phyloP scores from a whole-genome alignment of 2,113 vertebrate genomes.

The Dipodomys spectabilis region DNA sequence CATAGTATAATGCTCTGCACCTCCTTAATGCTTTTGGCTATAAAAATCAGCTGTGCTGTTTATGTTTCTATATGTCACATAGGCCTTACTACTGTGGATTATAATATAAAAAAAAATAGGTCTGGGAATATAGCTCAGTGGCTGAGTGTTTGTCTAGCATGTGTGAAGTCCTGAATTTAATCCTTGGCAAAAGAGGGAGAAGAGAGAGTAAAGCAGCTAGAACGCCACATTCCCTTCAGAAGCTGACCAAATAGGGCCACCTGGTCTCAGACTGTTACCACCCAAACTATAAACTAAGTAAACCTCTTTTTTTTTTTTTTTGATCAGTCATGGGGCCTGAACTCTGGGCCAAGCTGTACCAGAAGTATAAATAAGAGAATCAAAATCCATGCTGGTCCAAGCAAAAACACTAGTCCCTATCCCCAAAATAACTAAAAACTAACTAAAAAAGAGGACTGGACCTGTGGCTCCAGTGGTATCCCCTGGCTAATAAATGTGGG shows the following conservation, averaged over 20 bases:
- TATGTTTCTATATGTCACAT: slow-evolving; percentile 56
- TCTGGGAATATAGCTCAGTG: background rate
- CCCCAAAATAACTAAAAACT: background rate
- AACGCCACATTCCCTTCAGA: background rate
- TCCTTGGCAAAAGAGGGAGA: no score
- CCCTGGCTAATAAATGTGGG: no score
- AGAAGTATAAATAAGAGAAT: no score
- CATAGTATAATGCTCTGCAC: background rate
- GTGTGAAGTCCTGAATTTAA: background rate
- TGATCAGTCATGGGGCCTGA: no score
- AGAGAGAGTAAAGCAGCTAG: background rate
- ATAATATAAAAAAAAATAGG: background rate
- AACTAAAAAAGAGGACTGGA: no score
- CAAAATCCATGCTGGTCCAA: background rate
- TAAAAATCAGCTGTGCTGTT: slow-evolving; percentile 49
- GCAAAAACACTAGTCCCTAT: background rate
- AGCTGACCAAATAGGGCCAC: background rate
- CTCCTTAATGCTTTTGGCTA: slow-evolving; percentile 53
- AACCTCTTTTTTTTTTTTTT: background rate
- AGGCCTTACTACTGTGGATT: background rate
- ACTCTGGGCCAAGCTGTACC: no score
- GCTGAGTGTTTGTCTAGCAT: no score
- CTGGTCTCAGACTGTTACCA: no score
- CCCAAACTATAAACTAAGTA: background rate
- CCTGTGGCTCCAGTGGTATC: no score